phyloP scores from a whole-genome alignment of 2,113 vertebrate genomes.

The Festucalex cinctus region DNA sequence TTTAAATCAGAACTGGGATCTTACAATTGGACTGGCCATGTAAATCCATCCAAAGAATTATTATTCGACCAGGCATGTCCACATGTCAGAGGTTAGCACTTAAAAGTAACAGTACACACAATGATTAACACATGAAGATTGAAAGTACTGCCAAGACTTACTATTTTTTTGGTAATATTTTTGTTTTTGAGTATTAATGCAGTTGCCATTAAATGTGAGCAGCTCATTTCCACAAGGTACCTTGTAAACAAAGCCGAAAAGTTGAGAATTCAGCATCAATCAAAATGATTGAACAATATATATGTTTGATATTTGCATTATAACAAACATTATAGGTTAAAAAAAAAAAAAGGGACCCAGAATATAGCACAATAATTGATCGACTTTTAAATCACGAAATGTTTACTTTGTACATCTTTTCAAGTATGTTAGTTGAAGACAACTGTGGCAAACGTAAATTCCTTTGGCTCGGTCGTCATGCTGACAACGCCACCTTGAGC shows the following conservation, averaged over 20 bases:
- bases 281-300: background rate
- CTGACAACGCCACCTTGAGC: background rate
- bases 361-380: too few species aligned
- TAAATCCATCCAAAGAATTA: background rate
- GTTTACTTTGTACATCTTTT: too few species aligned
- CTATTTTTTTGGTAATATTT: background rate
- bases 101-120: background rate
- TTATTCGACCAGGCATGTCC: background rate
- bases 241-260: background rate
- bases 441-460: too few species aligned
- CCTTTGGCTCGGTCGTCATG: background rate
- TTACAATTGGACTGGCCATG: background rate
- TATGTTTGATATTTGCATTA: background rate
- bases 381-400: too few species aligned
- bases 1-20: background rate
- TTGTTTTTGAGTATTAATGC: constrained; percentile 1
- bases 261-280: background rate
- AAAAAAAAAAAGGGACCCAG: too few species aligned
- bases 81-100: background rate
- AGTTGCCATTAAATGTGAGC: background rate
- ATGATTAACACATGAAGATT: background rate
- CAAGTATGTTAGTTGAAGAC: too few species aligned
- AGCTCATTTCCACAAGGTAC: background rate
- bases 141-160: background rate
- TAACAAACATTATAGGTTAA: too few species aligned